phyloP scores from a whole-genome alignment of 2,888 invertebrate genomes.

The Hirtodrosophila histrioides region DNA sequence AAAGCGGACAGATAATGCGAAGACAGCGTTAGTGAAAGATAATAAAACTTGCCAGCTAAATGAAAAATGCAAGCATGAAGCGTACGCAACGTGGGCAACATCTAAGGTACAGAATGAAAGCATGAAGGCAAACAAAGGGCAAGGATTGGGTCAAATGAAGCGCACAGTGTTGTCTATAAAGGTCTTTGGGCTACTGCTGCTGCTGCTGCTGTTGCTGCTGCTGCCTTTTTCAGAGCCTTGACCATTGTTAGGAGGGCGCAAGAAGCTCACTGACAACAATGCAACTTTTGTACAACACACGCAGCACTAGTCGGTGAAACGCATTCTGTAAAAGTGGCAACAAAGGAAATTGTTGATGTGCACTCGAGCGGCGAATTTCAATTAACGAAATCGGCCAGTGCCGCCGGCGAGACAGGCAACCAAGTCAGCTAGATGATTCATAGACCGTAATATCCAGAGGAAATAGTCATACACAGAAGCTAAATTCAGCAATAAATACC shows the following conservation, averaged over 20 bases:
- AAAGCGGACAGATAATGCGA: slow-evolving; percentile 13
- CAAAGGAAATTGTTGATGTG: slow-evolving; percentile 52
- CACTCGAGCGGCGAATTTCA: slow-evolving; percentile 57
- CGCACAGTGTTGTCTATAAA: slow-evolving; percentile 40
- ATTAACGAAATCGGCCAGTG: slow-evolving; percentile 53
- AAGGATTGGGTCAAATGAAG: slow-evolving; percentile 69
- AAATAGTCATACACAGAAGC: neutral
- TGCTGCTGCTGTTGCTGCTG: neutral
- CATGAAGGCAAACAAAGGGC: slow-evolving; percentile 58
- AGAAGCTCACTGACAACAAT: slow-evolving; percentile 40
- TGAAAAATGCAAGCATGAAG: slow-evolving; percentile 52
- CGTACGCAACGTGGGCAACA: slow-evolving; percentile 34
- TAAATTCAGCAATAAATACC: no score
- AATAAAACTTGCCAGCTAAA: slow-evolving; percentile 53
- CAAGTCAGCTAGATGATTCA: slow-evolving; percentile 17
- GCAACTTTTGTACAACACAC: slow-evolving; percentile 36
- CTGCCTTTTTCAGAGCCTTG: slow-evolving; percentile 17
- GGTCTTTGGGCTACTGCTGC: slow-evolving; percentile 2
- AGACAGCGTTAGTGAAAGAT: slow-evolving; percentile 35
- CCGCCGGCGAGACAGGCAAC: slow-evolving; percentile 12
- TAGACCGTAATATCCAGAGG: slow-evolving; percentile 5
- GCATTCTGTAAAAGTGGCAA: slow-evolving; percentile 17
- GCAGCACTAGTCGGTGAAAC: slow-evolving; percentile 15
- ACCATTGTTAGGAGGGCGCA: slow-evolving; percentile 36
- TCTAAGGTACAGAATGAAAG: slow-evolving; percentile 8